These are phyloP conservation scores for Steromphala cineraria DNA, from an alignment of 2,888 invertebrate species.

Conservation along the genomic window DNA sequence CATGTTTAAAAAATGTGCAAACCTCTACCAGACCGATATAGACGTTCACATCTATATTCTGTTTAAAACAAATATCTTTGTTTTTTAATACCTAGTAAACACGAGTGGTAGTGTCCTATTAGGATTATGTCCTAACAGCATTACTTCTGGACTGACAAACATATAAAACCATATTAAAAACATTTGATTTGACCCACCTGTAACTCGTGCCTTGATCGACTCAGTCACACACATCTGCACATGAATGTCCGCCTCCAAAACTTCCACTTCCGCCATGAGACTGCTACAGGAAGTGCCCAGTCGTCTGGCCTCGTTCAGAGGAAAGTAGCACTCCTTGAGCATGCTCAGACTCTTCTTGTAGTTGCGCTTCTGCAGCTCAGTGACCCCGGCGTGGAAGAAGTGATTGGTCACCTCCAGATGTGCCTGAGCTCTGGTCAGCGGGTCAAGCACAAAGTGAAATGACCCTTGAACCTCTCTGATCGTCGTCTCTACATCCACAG, in stretches of 20 bases:
- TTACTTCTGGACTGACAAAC: no score
- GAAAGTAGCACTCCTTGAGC: constrained; percentile 43
- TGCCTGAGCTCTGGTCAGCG: neutral
- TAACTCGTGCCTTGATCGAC: constrained; percentile 41
- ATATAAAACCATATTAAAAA: no score
- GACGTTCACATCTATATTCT: no score
- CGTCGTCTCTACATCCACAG: neutral
- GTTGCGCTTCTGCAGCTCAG: constrained; percentile 26
- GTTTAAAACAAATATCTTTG: no score
- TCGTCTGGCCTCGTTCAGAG: constrained; percentile 37
- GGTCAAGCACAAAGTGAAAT: neutral
- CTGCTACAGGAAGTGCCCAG: constrained; percentile 5
- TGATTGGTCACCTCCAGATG: constrained; percentile 16
- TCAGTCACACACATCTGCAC: constrained; percentile 46
- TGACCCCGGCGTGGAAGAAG: constrained; percentile 28
- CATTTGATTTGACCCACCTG: no score
- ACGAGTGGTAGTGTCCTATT: no score
- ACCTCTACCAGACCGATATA: no score
- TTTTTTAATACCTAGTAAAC: no score
- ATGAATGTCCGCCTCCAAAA: constrained; percentile 38
- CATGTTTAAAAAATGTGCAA: no score
- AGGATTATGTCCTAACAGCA: no score
- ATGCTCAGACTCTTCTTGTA: constrained; percentile 34
- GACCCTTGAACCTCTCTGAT: neutral
- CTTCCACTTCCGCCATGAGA: constrained; percentile 28